These are phyloP conservation scores for Endotricha flammealis DNA, from an alignment of 2,888 invertebrate genomes.

Conservation along the genomic window DNA sequence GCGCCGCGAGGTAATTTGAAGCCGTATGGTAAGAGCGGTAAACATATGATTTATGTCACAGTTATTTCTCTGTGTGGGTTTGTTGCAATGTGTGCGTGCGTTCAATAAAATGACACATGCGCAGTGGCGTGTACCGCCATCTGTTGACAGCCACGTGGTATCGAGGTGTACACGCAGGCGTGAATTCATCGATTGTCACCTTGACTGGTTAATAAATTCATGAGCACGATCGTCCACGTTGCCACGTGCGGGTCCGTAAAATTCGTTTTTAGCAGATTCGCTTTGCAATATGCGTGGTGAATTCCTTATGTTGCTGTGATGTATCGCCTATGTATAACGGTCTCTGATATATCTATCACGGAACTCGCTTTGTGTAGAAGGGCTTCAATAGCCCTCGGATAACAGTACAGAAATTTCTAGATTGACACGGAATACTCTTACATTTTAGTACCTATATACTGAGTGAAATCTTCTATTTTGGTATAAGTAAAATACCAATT, in stretches of 20 bases:
- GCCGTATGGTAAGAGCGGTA: conserved; percentile 64
- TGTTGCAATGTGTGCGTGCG: conserved; percentile 39
- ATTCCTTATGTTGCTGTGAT: background rate
- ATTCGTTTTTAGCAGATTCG: conserved; percentile 3
- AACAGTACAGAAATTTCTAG: no score
- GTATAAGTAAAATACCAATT: no score
- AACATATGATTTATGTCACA: conserved; percentile 68
- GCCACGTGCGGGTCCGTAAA: conserved; percentile 32
- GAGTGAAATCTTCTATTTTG: no score
- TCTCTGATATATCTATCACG: no score
- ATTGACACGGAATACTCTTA: no score
- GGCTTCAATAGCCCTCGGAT: no score
- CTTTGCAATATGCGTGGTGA: background rate
- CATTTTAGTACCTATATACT: no score
- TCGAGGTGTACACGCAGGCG: conserved; percentile 40
- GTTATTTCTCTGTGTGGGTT: conserved; percentile 29
- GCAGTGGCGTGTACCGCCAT: conserved; percentile 58
- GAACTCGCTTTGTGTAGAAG: no score
- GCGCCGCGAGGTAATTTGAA: conserved; percentile 60
- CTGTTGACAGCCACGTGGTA: conserved; percentile 69
- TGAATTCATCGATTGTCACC: conserved; percentile 61
- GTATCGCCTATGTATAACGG: background rate
- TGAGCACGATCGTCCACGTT: conserved; percentile 46
- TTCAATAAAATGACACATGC: conserved; percentile 70
- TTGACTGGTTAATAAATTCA: conserved; percentile 71